Evolutionary conservation across 2,797 vertebrate genomes (phyloP).

Genomic region (Liparis tanakae): DNA sequence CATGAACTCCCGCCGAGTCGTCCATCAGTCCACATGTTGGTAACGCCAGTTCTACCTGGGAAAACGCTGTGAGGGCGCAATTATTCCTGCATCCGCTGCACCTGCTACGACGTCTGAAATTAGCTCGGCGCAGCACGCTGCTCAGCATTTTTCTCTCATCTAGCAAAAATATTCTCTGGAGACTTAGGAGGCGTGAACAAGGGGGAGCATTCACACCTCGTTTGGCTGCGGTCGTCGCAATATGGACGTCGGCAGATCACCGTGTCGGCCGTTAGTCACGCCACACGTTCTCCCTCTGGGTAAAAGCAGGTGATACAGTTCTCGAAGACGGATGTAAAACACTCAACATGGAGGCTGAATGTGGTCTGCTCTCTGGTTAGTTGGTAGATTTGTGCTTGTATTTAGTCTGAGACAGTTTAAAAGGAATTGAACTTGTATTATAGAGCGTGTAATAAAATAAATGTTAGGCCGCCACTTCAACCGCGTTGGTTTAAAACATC

Average conservation of each 20-base stretch:
- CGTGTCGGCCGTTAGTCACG: constrained; percentile 3
- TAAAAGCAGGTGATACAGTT: background rate
- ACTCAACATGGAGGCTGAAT: background rate
- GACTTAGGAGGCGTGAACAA: background rate
- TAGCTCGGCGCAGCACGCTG: background rate
- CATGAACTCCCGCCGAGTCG: background rate
- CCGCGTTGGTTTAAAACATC: constrained; percentile 40
- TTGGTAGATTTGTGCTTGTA: background rate
- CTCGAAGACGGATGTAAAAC: background rate
- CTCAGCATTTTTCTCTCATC: constrained; percentile 15
- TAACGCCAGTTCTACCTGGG: constrained; percentile 12
- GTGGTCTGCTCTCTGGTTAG: constrained; percentile 4
- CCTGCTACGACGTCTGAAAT: constrained; percentile 32
- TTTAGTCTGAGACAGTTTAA: constrained; percentile 14
- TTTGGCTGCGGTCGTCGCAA: background rate
- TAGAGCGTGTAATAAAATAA: constrained; percentile 16
- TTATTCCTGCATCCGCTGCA: constrained; percentile 27
- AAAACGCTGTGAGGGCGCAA: constrained; percentile 4
- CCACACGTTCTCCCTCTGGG: background rate
- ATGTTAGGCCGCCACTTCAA: constrained; percentile 5
- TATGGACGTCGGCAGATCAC: constrained; percentile 6
- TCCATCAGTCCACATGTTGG: constrained; percentile 19
- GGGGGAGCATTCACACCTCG: background rate
- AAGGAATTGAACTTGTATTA: constrained; percentile 12
- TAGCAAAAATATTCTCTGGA: background rate